Evolutionary conservation across 2,888 invertebrate genomes (phyloP), one percentile per base, ranked within the genome.

Genomic region (Pyrochroa serraticornis): DNA sequence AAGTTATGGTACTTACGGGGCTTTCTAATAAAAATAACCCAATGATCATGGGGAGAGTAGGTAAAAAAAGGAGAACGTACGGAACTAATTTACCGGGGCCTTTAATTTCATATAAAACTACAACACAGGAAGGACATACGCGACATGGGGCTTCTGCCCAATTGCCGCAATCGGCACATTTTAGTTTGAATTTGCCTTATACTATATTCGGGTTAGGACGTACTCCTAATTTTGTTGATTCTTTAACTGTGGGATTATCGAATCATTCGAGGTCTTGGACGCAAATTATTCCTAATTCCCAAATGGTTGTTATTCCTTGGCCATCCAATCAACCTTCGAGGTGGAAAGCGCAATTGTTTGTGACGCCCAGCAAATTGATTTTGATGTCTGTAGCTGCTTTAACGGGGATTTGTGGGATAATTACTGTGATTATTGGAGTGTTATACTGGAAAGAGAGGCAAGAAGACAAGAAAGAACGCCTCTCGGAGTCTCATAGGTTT

Each of bases 161-260:
- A 76, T 78, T 97, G 42, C 89, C 95, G 0, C 96, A 97, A 77
- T 94, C 95, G 14, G 92, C 95, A 1, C 92, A 97, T 76, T 91
- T 92, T 76, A 87, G 95, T 1, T 83, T 99, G n/a, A 95, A 96
- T 77, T 81, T 97, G 52, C 98, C 99, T 0, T 99, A 95, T 77
- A 91, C 92, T 0, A 91, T 96, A 64, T 98, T 99, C 80, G 99
- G 99, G 1, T 82, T 99, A n/a, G 99, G 98, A 1, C 87, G 96
- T 57, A 96, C 96, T 34, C 97, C 98, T 1, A 99, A 99, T 81
- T 99, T 98, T 81, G 93, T 99, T 0, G 97, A 98, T 73, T 87
- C 85, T 7, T 81, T 98, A 33, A 88, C 86, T 51, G 93, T 96
- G 1, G 93, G 94, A 6, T 79, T 91, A 44, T 87, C 86, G n/a